Evolutionary conservation across 2,113 vertebrate genomes (phyloP).

Genomic region (Hoplias malabaricus): DNA sequence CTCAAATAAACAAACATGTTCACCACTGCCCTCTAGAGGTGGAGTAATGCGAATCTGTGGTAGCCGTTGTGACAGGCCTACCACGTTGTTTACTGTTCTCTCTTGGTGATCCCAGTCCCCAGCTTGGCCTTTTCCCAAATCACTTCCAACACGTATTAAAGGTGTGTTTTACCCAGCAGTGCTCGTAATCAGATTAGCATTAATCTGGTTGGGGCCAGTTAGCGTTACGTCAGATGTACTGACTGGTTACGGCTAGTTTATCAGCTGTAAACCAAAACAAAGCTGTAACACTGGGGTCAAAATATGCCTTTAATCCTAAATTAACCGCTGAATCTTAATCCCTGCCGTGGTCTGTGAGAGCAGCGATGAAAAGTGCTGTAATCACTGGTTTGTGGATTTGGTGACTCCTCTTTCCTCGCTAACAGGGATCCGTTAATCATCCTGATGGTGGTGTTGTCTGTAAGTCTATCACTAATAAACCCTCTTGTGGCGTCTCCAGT

Average conservation of each 20-base stretch:
- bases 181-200: neutral
- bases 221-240: neutral
- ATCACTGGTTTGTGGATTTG: neutral
- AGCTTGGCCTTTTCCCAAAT: neutral
- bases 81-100: conserved; percentile 9
- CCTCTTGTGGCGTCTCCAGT: neutral
- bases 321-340: conserved; percentile 41
- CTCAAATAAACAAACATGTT: too few species aligned
- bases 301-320: neutral
- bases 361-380: conserved; percentile 40
- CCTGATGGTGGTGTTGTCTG: conserved; percentile 14
- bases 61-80: too few species aligned
- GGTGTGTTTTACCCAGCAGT: neutral
- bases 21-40: too few species aligned
- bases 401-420: conserved; percentile 11
- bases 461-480: conserved; percentile 43
- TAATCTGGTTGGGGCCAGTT: neutral
- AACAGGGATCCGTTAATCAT: conserved; percentile 9
- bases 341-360: conserved; percentile 39
- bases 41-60: too few species aligned
- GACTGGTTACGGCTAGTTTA: neutral
- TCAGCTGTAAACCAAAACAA: neutral
- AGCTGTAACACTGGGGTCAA: neutral
- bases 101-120: conserved; percentile 10
- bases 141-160: neutral